Percentiles rank a stretch among this genome's conserved stretches.
Conservation (phyloP, 1,140 invertebrate species). For the Sycobia sp. region DNA sequence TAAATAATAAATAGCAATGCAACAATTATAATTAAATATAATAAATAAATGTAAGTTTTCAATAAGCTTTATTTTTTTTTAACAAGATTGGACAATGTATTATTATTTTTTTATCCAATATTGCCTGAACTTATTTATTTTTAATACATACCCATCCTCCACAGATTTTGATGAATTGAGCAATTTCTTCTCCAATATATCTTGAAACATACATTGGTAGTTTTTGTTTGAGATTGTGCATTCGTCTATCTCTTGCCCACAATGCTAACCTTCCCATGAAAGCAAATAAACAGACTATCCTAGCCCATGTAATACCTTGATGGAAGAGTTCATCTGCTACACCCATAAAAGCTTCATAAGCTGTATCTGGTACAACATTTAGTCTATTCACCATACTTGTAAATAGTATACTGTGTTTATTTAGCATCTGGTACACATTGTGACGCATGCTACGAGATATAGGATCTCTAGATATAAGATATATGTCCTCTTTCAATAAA, state of each 20-base stretch:
- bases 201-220: slow-evolving; percentile 56
- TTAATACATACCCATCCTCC: slow-evolving; percentile 54
- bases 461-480: slow-evolving; percentile 56
- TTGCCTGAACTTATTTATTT: background rate
- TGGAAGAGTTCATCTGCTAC: slow-evolving; percentile 68
- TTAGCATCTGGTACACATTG: slow-evolving; percentile 62
- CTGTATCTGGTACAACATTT: slow-evolving; percentile 62
- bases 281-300: slow-evolving; percentile 68
- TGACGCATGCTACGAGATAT: slow-evolving; percentile 58
- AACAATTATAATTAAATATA: slow-evolving; percentile 1
- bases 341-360: slow-evolving; percentile 64
- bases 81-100: background rate
- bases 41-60: background rate
- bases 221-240: slow-evolving; percentile 55
- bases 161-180: slow-evolving; percentile 57
- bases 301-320: slow-evolving; percentile 67
- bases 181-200: slow-evolving; percentile 56
- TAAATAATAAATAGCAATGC: background rate
- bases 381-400: slow-evolving; percentile 67
- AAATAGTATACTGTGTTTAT: slow-evolving; percentile 67
- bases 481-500: slow-evolving; percentile 58
- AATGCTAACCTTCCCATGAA: slow-evolving; percentile 66
- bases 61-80: background rate
- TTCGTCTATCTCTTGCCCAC: slow-evolving; percentile 61
- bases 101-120: too few relatives aligned